A percentile compares a stretch with the other conserved stretches of the same genome.
These are phyloP conservation scores for Epizoanthus ramosus DNA, from an alignment of 92 coral and sea anemone species.

Conservation along the genomic window DNA sequence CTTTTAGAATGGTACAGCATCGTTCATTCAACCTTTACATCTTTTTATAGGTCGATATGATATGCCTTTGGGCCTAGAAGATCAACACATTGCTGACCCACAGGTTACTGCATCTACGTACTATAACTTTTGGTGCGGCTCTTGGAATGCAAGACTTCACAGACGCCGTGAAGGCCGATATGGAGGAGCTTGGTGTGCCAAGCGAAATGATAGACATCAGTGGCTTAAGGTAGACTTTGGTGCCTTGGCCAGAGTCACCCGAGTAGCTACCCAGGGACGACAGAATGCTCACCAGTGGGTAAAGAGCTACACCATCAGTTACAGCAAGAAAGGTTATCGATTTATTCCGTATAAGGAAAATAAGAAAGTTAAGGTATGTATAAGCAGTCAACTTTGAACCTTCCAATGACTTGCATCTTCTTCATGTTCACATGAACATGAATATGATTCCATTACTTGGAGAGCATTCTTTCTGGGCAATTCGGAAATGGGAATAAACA, in stretches of 20 bases:
- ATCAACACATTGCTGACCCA: conserved; percentile 33
- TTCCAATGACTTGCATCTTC: background rate
- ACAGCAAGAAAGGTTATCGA: conserved; percentile 42
- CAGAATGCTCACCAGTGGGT: conserved; percentile 38
- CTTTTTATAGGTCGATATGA: conserved; percentile 20
- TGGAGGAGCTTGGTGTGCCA: conserved; percentile 42
- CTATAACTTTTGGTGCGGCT: conserved; percentile 18
- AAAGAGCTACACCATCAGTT: conserved; percentile 20
- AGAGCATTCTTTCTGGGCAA: too few relatives aligned
- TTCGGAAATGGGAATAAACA: too few relatives aligned
- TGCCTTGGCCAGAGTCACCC: conserved; percentile 29
- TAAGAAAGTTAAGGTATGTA: conserved; percentile 9
- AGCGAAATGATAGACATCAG: conserved; percentile 13
- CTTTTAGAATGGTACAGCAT: background rate
- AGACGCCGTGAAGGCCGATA: conserved; percentile 28
- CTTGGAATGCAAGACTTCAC: conserved; percentile 42
- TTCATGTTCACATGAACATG: background rate
- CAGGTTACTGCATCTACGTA: conserved; percentile 32
- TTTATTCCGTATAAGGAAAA: conserved; percentile 12
- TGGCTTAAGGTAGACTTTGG: conserved; percentile 39
- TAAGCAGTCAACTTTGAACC: background rate
- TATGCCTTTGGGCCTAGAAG: conserved; percentile 33
- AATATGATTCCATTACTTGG: background rate
- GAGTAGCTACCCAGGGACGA: conserved; percentile 34
- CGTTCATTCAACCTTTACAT: background rate